These are phyloP conservation scores for Lepus timidus DNA, from an alignment of 2,113 vertebrate genomes.

Conservation along the genomic window DNA sequence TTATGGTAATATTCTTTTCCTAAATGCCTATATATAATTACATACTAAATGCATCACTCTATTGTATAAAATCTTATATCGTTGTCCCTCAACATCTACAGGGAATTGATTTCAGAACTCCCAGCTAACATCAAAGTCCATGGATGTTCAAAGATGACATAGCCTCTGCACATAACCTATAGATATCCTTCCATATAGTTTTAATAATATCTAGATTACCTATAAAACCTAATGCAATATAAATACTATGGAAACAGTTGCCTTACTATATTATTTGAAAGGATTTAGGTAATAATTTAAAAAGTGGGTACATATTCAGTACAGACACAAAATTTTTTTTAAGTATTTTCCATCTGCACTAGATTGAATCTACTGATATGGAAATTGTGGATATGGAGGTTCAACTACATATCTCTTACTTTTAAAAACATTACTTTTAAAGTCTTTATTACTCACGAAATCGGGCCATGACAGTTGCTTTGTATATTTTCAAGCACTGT, in stretches of 20 bases:
- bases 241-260: not conserved
- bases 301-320: not conserved
- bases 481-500: constrained; percentile 95
- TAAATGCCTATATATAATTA: not conserved
- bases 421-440: constrained; percentile 46
- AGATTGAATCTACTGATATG: not conserved
- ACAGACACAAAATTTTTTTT: not conserved
- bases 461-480: constrained; percentile 96
- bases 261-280: not conserved
- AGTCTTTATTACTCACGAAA: constrained; percentile 92
- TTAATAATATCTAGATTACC: not conserved
- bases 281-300: not conserved
- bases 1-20: not conserved
- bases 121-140: not conserved
- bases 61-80: not conserved
- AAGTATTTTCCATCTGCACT: not conserved
- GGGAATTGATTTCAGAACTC: not conserved
- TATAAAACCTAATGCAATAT: not conserved
- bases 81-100: not conserved
- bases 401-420: not conserved
- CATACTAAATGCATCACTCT: not conserved
- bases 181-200: not conserved
- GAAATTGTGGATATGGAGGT: not conserved
- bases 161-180: not conserved
- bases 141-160: not conserved